A percentile compares a stretch with the other conserved stretches of the same genome.
These are phyloP conservation scores for Helleia helle DNA, from an alignment of 2,888 invertebrate genomes.

Conservation along the genomic window DNA sequence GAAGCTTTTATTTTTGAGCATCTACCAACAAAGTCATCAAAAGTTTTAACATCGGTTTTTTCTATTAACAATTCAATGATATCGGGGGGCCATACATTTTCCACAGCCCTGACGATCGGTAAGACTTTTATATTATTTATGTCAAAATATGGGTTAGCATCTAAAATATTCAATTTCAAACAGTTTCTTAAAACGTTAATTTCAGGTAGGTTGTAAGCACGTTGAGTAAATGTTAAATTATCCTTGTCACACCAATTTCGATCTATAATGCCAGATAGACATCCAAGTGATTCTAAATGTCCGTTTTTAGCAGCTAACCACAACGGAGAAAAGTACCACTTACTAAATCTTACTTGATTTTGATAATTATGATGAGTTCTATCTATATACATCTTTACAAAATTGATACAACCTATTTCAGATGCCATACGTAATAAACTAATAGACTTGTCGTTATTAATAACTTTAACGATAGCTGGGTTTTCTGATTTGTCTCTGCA, in stretches of 20 bases:
- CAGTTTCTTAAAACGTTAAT: neutral
- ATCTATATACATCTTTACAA: neutral
- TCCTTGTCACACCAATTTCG: neutral
- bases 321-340: neutral
- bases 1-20: neutral
- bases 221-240: neutral
- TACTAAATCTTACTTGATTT: neutral
- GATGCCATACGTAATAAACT: neutral
- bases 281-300: neutral
- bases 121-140: neutral
- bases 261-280: neutral
- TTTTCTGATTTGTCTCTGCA: neutral
- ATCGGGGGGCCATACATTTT: neutral
- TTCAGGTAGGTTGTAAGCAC: neutral
- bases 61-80: neutral
- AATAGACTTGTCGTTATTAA: neutral
- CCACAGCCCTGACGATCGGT: neutral
- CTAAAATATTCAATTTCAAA: neutral
- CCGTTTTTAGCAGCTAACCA: neutral
- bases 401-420: neutral
- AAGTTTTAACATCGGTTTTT: neutral
- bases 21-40: neutral
- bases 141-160: neutral
- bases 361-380: neutral
- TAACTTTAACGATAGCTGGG: neutral